These are phyloP conservation scores for Labrus mixtus DNA, from an alignment of 2,113 vertebrate species.

Conservation along the genomic window DNA sequence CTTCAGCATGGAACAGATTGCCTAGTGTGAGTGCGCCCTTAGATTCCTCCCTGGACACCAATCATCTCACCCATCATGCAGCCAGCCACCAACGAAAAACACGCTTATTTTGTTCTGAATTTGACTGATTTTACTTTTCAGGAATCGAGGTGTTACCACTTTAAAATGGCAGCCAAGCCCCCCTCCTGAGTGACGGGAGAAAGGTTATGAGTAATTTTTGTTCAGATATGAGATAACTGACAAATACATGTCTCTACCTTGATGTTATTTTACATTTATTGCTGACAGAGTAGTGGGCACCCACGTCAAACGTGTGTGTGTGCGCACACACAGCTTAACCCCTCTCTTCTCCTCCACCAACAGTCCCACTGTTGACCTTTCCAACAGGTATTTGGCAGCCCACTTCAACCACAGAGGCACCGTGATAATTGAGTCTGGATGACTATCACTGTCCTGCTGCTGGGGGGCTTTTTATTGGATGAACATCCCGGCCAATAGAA, in stretches of 20 bases:
- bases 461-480: conserved; percentile 74
- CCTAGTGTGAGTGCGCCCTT: no score
- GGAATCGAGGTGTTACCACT: no score
- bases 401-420: conserved; percentile 68
- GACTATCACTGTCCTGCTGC: conserved; percentile 44
- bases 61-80: no score
- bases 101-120: no score
- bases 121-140: no score
- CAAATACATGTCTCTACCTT: background rate
- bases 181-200: background rate
- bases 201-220: background rate
- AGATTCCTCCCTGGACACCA: no score
- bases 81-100: no score
- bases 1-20: no score
- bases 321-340: conserved; percentile 1
- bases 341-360: conserved; percentile 6
- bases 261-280: background rate
- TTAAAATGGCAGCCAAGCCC: no score
- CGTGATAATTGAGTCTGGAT: conserved; percentile 72
- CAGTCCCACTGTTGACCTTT: conserved; percentile 46
- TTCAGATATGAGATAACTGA: background rate
- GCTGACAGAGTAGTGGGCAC: background rate
- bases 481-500: conserved; percentile 76
- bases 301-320: background rate
- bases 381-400: conserved; percentile 42